Percentiles rank a stretch among this genome's conserved stretches.
Evolutionary conservation across 2,888 invertebrate species (phyloP).

Genomic region (Fragum sueziense): DNA sequence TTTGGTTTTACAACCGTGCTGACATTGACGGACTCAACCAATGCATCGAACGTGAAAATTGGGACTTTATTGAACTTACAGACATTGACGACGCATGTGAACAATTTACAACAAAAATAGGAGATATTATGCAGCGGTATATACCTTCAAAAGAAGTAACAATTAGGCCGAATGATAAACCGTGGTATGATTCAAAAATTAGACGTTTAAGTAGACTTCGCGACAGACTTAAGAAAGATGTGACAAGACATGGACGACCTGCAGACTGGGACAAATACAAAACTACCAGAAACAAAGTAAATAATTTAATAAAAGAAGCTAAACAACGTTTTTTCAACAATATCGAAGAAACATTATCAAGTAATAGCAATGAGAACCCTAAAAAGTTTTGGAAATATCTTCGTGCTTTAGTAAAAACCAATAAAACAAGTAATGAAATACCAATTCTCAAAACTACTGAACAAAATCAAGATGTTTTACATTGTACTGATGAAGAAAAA

Average conservation of each 20-base stretch:
- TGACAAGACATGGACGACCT: constrained; percentile 1
- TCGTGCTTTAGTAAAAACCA: neutral
- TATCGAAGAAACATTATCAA: neutral
- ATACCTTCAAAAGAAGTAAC: constrained; percentile 22
- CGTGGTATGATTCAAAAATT: constrained; percentile 30
- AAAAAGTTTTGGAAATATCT: constrained; percentile 20
- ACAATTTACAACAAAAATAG: neutral
- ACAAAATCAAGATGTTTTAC: neutral
- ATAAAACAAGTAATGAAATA: neutral
- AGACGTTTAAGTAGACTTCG: constrained; percentile 6
- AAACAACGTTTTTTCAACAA: constrained; percentile 5
- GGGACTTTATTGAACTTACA: neutral
- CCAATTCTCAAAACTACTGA: neutral
- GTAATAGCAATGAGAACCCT: neutral
- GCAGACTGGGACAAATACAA: constrained; percentile 23
- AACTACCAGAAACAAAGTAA: constrained; percentile 20
- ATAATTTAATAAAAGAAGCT: constrained; percentile 22
- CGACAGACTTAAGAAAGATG: constrained; percentile 21
- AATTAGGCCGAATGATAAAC: constrained; percentile 23
- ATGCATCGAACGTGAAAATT: neutral
- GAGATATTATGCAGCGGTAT: neutral
- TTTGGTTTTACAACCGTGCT: constrained; percentile 18
- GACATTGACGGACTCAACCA: constrained; percentile 2
- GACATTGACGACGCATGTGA: neutral
- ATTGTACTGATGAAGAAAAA: constrained; percentile 12